These are phyloP conservation scores for Styela clava DNA, from an alignment of 23 tunicate species.

Conservation along the genomic window DNA sequence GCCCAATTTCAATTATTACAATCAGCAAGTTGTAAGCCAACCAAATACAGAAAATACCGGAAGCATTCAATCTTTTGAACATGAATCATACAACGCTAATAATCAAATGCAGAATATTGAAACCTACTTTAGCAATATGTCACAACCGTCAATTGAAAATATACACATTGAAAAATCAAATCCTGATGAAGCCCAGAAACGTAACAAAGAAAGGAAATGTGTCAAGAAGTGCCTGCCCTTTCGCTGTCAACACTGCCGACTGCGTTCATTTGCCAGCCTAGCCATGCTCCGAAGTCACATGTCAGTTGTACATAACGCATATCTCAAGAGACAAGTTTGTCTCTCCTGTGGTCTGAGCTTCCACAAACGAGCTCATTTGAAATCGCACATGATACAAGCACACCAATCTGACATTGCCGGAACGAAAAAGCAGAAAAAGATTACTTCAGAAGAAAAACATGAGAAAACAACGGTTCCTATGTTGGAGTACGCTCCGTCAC, in stretches of 20 bases:
- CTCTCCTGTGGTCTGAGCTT: constrained; percentile 56
- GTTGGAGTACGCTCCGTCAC: background rate
- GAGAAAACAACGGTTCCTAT: background rate
- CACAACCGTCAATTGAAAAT: background rate
- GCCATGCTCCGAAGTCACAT: constrained; percentile 68
- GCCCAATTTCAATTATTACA: background rate
- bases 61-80: too few species aligned
- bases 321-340: constrained; percentile 48
- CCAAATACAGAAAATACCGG: too few species aligned
- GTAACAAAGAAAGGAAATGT: constrained; percentile 3
- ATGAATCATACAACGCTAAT: too few species aligned
- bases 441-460: background rate
- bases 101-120: background rate
- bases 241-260: constrained; percentile 52
- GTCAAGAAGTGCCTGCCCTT: constrained; percentile 6
- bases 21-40: too few species aligned
- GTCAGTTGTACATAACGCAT: constrained; percentile 49
- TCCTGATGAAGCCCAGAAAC: background rate
- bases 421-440: background rate
- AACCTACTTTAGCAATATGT: background rate
- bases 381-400: constrained; percentile 23
- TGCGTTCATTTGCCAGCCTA: constrained; percentile 36
- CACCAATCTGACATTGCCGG: background rate
- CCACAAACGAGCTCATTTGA: constrained; percentile 10
- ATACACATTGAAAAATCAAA: background rate